phyloP scores from a whole-genome alignment of 2,888 invertebrate genomes.

The Ennomos erosarius region DNA sequence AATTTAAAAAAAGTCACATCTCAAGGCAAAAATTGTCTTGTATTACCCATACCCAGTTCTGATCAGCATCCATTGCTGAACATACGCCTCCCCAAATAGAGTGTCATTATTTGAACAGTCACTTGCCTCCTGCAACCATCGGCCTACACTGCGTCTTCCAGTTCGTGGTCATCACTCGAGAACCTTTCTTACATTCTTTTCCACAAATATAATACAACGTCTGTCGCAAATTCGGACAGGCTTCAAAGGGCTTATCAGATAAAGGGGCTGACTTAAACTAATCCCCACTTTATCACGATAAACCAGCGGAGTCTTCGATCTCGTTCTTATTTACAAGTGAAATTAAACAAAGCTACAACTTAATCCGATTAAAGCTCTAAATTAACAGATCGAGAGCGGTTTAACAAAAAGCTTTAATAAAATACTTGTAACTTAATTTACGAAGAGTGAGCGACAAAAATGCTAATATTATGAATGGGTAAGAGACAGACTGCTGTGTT shows the following conservation, averaged over 20 bases:
- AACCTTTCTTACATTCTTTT: no score
- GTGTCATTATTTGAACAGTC: no score
- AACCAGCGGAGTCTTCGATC: conserved; percentile 25
- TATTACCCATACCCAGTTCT: no score
- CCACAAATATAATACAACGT: not conserved
- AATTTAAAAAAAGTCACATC: no score
- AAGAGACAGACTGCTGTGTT: no score
- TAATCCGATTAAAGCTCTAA: conserved; percentile 26
- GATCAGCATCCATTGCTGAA: no score
- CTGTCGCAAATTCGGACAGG: conserved; percentile 1
- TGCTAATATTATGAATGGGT: not conserved
- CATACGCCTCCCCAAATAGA: no score
- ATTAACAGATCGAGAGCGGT: conserved; percentile 25
- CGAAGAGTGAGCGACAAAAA: not conserved
- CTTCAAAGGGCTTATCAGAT: conserved; percentile 15
- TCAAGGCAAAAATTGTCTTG: no score
- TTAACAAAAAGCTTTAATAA: conserved; percentile 1
- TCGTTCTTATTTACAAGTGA: conserved; percentile 27
- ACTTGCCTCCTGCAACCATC: no score
- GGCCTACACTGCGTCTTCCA: no score
- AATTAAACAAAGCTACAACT: conserved; percentile 24
- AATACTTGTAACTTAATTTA: not conserved
- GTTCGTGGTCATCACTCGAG: no score
- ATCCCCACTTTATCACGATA: conserved; percentile 26
- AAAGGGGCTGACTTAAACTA: conserved; percentile 15